Evolutionary conservation across 2,113 vertebrate species (phyloP), one percentile per base, ranked within the genome.

Genomic region (Tragulus kanchil): DNA sequence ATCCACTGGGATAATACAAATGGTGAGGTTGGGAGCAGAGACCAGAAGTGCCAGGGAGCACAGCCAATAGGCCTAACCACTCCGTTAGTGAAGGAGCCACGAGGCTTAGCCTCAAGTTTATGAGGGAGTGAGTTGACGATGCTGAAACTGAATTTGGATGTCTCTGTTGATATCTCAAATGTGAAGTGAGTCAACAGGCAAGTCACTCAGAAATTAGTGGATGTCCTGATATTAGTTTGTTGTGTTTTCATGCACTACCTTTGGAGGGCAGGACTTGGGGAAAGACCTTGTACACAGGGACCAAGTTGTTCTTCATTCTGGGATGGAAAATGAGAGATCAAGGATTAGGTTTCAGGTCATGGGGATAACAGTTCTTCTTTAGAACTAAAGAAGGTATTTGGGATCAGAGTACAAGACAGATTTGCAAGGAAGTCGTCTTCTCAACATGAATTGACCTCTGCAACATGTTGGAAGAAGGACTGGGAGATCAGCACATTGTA

Each of bases 1-100:
- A 26, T 13, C 58, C 48, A 26, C 1, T 12, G 36, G 62, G 15
- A 4, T 31, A 15, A 64, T 23, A 54, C 0, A 0, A 3, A 88
- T 13, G 3, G 11, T 7, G 45, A 88, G 52, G 10, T 17, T 7
- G 4, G 14, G 25, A 65, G 8, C 56, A 67, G 88, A 86, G 15
- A 12, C 16, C 13, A 31, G 3, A 56, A 36, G 21, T 31, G 1
- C 45, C 36, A 19, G 15, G 3, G 15, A 28, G 36, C 5, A 6
- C 4, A 3, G 52, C 36, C 36, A 36, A 36, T 36, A 36, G 36
- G 36, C 36, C 36, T 36, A 36, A 36, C 36, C 36, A 36, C 36
- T 36, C 36, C 36, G 36, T 36, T 36, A 36, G 36, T 36, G 36
- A 36, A 36, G 36, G 36, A 36, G 36, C 15, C 62, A 52, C 56